Conservation (phyloP, 2,113 vertebrate species). For the Rutilus rutilus region DNA sequence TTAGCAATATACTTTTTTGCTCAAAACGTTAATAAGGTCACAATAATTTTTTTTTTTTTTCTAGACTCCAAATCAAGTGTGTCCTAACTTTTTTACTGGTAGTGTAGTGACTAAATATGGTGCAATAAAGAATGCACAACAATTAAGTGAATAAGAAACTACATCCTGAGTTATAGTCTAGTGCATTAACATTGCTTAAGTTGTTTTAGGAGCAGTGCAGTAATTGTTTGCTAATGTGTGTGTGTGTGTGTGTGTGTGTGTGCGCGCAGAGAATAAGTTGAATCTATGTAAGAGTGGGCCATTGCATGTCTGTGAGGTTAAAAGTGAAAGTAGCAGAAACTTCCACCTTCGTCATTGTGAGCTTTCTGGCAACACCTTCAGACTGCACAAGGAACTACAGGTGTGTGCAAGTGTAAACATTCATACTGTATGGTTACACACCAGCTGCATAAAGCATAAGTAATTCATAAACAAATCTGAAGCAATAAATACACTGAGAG, state of each 20-base stretch:
- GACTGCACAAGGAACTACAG: slow-evolving; percentile 27
- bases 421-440: neutral
- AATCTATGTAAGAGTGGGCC: slow-evolving; percentile 15
- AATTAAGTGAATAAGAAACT: neutral
- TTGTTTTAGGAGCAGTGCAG: neutral
- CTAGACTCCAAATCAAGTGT: neutral
- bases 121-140: neutral
- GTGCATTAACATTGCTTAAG: neutral
- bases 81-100: neutral
- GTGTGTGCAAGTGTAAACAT: neutral
- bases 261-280: neutral
- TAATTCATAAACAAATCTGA: neutral
- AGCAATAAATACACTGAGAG: neutral
- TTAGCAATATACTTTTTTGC: neutral
- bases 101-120: neutral
- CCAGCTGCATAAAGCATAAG: neutral
- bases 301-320: slow-evolving; percentile 24
- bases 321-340: neutral
- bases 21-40: neutral
- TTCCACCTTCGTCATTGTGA: slow-evolving; percentile 25
- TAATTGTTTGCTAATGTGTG: neutral
- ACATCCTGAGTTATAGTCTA: neutral
- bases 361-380: slow-evolving; percentile 27
- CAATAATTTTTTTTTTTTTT: neutral
- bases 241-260: neutral